Conservation (phyloP, 2,113 vertebrate species). For the Boulengeromyrus knoepffleri region DNA sequence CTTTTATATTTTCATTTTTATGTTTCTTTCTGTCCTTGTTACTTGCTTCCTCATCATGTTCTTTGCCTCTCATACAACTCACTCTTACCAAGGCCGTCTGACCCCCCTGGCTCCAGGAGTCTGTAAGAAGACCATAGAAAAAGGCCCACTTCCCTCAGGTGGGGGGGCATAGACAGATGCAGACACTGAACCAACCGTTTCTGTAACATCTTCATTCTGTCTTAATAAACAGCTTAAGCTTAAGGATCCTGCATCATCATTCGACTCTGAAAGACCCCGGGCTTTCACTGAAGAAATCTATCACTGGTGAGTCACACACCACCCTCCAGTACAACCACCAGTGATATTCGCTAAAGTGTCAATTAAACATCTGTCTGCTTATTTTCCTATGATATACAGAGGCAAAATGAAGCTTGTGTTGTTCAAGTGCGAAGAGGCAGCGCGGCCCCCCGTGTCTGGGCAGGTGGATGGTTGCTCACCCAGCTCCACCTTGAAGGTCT, state of each 20-base stretch:
- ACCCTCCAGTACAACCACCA: not conserved
- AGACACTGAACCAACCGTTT: not conserved
- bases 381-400: not conserved
- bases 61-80: not conserved
- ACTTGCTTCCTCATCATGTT: not conserved
- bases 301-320: too few species aligned
- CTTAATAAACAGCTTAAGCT: not conserved
- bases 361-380: not conserved
- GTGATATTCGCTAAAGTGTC: not conserved
- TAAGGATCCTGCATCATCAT: not conserved
- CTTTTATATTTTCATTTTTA: not conserved
- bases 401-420: not conserved
- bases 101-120: not conserved
- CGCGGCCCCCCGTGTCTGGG: not conserved
- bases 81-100: not conserved
- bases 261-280: not conserved
- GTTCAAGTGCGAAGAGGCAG: not conserved
- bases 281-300: too few species aligned
- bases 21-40: not conserved
- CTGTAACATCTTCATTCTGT: not conserved
- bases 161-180: not conserved
- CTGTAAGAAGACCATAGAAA: not conserved
- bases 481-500: constrained; percentile 81
- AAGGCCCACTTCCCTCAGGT: not conserved
- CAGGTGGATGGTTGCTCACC: constrained; percentile 56